These are phyloP conservation scores for Philereme vetulata DNA, from an alignment of 2,888 invertebrate species.

Conservation along the genomic window DNA sequence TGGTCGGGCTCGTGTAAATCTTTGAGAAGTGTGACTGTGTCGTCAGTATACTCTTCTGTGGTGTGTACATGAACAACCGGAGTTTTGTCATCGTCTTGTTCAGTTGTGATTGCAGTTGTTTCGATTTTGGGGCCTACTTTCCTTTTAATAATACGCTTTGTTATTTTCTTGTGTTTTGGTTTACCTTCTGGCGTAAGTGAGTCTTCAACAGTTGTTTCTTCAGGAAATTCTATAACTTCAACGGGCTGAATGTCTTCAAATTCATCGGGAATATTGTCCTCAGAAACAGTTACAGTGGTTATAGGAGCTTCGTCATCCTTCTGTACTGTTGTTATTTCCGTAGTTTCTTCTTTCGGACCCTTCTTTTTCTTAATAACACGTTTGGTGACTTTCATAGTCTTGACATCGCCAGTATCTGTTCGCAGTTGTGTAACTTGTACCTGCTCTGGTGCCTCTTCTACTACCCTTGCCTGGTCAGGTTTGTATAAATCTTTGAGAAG, in stretches of 20 bases:
- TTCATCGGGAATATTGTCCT: conserved; percentile 49
- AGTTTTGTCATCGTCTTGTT: conserved; percentile 71
- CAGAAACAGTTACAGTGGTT: conserved; percentile 31
- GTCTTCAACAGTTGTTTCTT: conserved; percentile 49
- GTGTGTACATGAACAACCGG: conserved; percentile 64
- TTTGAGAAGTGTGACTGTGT: conserved; percentile 37
- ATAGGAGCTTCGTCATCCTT: conserved; percentile 33
- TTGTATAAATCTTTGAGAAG: background rate
- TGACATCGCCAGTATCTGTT: too few relatives aligned
- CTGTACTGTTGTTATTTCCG: conserved; percentile 40
- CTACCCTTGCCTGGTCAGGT: conserved; percentile 38
- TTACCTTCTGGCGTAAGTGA: conserved; percentile 45
- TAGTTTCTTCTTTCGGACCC: conserved; percentile 41
- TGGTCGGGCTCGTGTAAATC: conserved; percentile 34
- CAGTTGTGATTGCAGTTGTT: conserved; percentile 52
- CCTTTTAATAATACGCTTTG: conserved; percentile 37
- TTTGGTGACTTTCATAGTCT: too few relatives aligned
- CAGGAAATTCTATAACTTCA: conserved; percentile 47
- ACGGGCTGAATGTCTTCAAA: conserved; percentile 14
- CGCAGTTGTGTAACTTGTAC: too few relatives aligned
- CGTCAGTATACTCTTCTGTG: conserved; percentile 54
- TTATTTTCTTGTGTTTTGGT: conserved; percentile 41
- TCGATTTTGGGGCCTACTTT: conserved; percentile 57
- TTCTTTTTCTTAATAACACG: conserved; percentile 24
- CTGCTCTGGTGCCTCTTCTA: conserved; percentile 48